Evolutionary conservation across 2,113 vertebrate genomes (phyloP).

Genomic region (Pycnonotus jocosus): DNA sequence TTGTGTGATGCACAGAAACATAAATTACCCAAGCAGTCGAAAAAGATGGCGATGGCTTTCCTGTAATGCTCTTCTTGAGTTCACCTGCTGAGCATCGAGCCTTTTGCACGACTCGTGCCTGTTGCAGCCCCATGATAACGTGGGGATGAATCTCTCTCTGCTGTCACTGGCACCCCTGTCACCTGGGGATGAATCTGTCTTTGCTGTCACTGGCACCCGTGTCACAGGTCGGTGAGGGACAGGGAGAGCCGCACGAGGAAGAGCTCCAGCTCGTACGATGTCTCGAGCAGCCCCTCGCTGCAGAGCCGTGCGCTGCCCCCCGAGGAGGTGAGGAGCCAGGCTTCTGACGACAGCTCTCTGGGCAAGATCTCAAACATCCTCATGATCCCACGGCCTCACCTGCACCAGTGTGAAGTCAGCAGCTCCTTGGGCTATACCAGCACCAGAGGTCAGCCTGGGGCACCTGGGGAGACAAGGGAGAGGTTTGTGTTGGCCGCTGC

Average conservation of each 20-base stretch:
- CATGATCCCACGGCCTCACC: conserved; percentile 85
- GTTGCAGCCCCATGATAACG: background rate
- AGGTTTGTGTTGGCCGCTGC: background rate
- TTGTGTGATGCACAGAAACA: background rate
- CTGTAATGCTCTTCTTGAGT: background rate
- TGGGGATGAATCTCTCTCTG: background rate
- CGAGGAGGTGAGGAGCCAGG: conserved; percentile 90
- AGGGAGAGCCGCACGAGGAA: conserved; percentile 82
- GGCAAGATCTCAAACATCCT: conserved; percentile 91
- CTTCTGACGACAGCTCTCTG: conserved; percentile 90
- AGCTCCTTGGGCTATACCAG: conserved; percentile 96
- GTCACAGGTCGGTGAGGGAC: conserved; percentile 72
- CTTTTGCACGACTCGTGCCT: background rate
- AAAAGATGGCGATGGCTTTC: background rate
- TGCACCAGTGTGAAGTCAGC: conserved; percentile 94
- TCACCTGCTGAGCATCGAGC: background rate
- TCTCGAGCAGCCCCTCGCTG: conserved; percentile 75
- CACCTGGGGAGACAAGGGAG: background rate
- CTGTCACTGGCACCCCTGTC: background rate
- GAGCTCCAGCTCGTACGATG: conserved; percentile 87
- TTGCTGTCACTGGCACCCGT: background rate
- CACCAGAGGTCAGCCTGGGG: conserved; percentile 81
- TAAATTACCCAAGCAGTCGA: background rate
- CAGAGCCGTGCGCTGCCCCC: conserved; percentile 71
- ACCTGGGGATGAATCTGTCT: background rate